Conservation (phyloP, 2,113 vertebrate genomes). For the Shinisaurus crocodilurus region DNA sequence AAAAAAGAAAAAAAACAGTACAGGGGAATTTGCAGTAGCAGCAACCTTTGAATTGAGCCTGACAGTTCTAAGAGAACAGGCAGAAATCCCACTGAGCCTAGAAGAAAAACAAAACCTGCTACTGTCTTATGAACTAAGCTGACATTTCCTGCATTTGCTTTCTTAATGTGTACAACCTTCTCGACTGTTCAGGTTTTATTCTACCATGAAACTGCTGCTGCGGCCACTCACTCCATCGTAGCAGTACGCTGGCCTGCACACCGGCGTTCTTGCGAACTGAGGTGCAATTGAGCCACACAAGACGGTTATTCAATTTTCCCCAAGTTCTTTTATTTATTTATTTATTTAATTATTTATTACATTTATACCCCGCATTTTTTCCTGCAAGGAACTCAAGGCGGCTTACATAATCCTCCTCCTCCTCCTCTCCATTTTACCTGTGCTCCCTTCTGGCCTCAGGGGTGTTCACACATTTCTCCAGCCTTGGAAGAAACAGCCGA, state of each 20-base stretch:
- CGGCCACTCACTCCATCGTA: not conserved
- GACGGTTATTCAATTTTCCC: not conserved
- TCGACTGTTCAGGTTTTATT: not conserved
- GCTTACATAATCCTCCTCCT: too few relatives aligned
- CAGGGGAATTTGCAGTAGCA: not conserved
- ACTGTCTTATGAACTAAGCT: not conserved
- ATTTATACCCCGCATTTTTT: too few relatives aligned
- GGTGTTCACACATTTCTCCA: not conserved
- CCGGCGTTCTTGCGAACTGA: too few relatives aligned
- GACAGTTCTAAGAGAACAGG: constrained; percentile 6
- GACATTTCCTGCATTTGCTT: constrained; percentile 6
- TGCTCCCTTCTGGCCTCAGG: not conserved
- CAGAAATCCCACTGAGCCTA: not conserved
- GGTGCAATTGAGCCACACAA: too few relatives aligned
- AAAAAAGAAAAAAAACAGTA: rapidly evolving
- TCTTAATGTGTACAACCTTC: not conserved
- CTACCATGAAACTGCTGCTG: rapidly evolving
- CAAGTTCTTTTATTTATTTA: too few relatives aligned
- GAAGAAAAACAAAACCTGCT: constrained; percentile 43
- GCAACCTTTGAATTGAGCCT: not conserved
- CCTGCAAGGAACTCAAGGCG: too few relatives aligned
- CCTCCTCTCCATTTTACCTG: too few relatives aligned
- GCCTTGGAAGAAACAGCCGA: not conserved
- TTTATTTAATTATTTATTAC: too few relatives aligned
- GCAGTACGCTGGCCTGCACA: not conserved